These are phyloP conservation scores for Eupithecia vulgata DNA, from an alignment of 2,888 invertebrate species.

Conservation along the genomic window DNA sequence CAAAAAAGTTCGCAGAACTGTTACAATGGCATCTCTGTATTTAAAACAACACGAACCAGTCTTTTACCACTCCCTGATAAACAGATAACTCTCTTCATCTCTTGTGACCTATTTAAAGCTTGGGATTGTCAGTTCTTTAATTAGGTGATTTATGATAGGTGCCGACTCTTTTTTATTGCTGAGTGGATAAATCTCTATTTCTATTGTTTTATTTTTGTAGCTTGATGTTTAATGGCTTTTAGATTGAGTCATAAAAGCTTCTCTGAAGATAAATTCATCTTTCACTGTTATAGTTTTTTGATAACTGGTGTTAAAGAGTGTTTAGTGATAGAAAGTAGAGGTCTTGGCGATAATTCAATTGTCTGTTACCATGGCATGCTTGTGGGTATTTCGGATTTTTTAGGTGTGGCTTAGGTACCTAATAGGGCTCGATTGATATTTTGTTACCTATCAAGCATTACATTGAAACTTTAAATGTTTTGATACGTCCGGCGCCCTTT, in stretches of 20 bases:
- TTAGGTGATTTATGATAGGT: constrained; percentile 39
- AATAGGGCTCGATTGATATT: no score
- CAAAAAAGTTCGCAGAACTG: constrained; percentile 30
- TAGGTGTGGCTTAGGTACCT: no score
- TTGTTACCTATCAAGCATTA: not conserved
- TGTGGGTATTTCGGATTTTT: not conserved
- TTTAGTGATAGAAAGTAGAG: not conserved
- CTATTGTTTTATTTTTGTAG: constrained; percentile 28
- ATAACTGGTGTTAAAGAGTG: not conserved
- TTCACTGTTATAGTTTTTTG: not conserved
- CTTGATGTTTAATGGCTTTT: constrained; percentile 24
- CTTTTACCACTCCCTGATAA: constrained; percentile 27
- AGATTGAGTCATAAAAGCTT: constrained; percentile 21
- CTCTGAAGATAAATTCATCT: constrained; percentile 7
- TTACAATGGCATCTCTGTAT: constrained; percentile 29
- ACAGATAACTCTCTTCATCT: constrained; percentile 42
- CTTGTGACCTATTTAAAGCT: constrained; percentile 42
- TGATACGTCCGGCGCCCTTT: no score
- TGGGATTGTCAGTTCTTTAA: constrained; percentile 35
- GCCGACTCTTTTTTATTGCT: constrained; percentile 26
- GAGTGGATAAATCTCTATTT: constrained; percentile 21
- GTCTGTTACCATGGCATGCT: not conserved
- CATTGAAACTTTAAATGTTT: not conserved
- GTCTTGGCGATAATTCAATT: not conserved
- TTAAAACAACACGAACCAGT: constrained; percentile 16